These are phyloP conservation scores for Echinometra lucunter DNA, from an alignment of 53 echinoderm and acorn worm species.

Conservation along the genomic window DNA sequence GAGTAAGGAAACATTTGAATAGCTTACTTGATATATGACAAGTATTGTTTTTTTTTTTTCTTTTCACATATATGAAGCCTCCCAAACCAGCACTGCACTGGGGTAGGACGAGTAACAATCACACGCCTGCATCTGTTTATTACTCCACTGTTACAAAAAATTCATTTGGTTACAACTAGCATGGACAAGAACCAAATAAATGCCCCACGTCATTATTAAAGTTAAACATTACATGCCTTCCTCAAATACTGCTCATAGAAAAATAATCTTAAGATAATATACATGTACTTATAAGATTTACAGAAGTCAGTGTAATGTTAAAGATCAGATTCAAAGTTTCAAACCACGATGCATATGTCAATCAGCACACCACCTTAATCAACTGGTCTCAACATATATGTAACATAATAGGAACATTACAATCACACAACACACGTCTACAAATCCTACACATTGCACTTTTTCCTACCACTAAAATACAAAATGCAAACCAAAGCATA, in stretches of 20 bases:
- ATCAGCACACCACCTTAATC: slow-evolving; percentile 34
- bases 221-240: background rate
- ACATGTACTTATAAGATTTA: background rate
- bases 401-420: background rate
- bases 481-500: slow-evolving; percentile 34
- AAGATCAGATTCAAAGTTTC: background rate
- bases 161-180: slow-evolving; percentile 50
- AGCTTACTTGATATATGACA: background rate
- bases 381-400: background rate
- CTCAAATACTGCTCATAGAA: slow-evolving; percentile 35
- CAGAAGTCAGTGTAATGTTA: background rate
- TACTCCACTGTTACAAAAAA: slow-evolving; percentile 39
- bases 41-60: background rate
- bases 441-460: slow-evolving; percentile 47
- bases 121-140: slow-evolving; percentile 54
- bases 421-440: slow-evolving; percentile 43
- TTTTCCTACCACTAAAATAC: slow-evolving; percentile 50
- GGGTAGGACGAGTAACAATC: slow-evolving; percentile 41
- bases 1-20: background rate
- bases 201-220: background rate
- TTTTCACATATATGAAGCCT: background rate
- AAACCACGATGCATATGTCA: background rate
- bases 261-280: slow-evolving; percentile 13
- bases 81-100: background rate
- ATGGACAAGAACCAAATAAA: background rate